These are phyloP conservation scores for Brachionus calyciflorus DNA, from an alignment of 1,140 invertebrate species.

Conservation along the genomic window DNA sequence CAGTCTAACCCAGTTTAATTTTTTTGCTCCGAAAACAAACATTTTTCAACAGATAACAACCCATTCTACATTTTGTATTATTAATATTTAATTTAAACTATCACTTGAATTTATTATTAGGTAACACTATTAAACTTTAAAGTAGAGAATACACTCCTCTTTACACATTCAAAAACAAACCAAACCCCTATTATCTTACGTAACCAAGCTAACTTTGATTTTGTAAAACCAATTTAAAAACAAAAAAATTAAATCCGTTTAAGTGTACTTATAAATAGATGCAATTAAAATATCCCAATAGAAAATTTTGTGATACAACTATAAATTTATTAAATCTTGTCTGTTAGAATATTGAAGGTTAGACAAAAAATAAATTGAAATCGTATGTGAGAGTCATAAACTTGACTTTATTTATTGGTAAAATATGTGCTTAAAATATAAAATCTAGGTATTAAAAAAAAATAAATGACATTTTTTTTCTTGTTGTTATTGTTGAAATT, in stretches of 20 bases:
- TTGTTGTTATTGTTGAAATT: too few relatives aligned
- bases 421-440: slow-evolving; percentile 20
- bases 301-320: neutral
- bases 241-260: neutral
- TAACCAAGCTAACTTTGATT: too few relatives aligned
- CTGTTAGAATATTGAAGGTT: slow-evolving; percentile 6
- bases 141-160: too few relatives aligned
- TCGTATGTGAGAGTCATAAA: slow-evolving; percentile 23
- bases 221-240: neutral
- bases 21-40: slow-evolving; percentile 11
- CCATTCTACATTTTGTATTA: neutral
- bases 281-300: too few relatives aligned
- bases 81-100: too few relatives aligned
- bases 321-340: slow-evolving; percentile 26
- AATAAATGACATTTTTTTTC: slow-evolving; percentile 22
- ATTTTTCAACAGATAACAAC: slow-evolving; percentile 17
- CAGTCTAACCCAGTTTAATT: slow-evolving; percentile 29
- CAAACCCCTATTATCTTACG: neutral
- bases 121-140: slow-evolving; percentile 30
- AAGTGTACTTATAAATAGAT: neutral
- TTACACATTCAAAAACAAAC: neutral
- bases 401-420: slow-evolving; percentile 16
- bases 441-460: slow-evolving; percentile 12
- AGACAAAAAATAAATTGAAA: slow-evolving; percentile 11
- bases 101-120: neutral